A percentile compares a stretch with the other conserved stretches of the same genome.
Evolutionary conservation across 2,888 invertebrate species (phyloP).

Genomic region (Hipparchia semele): DNA sequence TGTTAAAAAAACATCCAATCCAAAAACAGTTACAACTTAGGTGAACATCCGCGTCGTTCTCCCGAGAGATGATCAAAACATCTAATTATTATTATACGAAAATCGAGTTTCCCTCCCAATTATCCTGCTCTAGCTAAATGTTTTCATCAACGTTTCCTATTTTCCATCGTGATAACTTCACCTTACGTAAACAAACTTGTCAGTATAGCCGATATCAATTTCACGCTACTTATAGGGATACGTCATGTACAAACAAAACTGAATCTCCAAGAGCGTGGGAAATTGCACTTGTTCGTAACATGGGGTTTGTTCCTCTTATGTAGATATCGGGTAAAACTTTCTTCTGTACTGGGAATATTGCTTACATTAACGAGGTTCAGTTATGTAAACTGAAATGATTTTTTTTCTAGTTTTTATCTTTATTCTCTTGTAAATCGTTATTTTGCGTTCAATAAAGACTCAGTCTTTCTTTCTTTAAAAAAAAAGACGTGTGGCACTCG

Average conservation of each 20-base stretch:
- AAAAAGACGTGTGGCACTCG: too few relatives aligned
- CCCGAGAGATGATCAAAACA: background rate
- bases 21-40: background rate
- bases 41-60: background rate
- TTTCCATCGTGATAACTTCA: conserved; percentile 24
- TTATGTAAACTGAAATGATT: background rate
- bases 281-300: conserved; percentile 41
- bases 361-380: conserved; percentile 8
- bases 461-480: too few relatives aligned
- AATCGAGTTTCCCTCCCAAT: conserved; percentile 28
- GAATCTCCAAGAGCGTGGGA: conserved; percentile 46
- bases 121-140: conserved; percentile 19
- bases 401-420: background rate
- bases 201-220: conserved; percentile 68
- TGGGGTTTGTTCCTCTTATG: conserved; percentile 27
- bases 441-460: too few relatives aligned
- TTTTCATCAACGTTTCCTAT: conserved; percentile 29
- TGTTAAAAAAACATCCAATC: background rate
- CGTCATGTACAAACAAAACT: conserved; percentile 56
- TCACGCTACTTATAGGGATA: conserved; percentile 67
- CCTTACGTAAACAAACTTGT: conserved; percentile 59
- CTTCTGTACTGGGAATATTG: conserved; percentile 14
- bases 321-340: conserved; percentile 16
- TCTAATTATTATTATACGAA: conserved; percentile 1
- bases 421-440: too few relatives aligned